These are phyloP conservation scores for Gallinago stenura DNA, from an alignment of 2,797 vertebrate genomes.

Conservation along the genomic window DNA sequence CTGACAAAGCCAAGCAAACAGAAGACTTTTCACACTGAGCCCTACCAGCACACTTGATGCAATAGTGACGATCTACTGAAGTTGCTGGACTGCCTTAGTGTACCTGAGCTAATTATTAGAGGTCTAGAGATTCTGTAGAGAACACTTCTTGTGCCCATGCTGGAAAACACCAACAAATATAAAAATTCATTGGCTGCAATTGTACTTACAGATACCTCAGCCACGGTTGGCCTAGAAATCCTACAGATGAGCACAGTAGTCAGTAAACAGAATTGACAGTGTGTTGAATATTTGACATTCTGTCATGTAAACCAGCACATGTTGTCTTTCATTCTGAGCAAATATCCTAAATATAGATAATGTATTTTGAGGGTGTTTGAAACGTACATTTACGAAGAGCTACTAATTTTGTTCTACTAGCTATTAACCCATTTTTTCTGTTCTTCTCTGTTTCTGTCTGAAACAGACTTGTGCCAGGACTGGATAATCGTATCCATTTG, in stretches of 20 bases:
- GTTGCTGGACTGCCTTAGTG: background rate
- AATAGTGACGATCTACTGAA: background rate
- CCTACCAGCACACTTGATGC: background rate
- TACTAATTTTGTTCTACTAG: background rate
- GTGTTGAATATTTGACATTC: background rate
- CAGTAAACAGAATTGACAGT: background rate
- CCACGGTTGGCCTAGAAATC: background rate
- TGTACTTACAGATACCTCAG: background rate
- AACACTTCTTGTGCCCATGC: background rate
- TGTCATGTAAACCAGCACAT: background rate
- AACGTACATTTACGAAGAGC: background rate
- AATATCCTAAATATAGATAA: background rate
- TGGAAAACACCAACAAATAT: background rate
- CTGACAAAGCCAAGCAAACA: background rate
- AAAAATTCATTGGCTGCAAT: background rate
- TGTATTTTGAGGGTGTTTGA: background rate
- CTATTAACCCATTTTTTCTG: background rate
- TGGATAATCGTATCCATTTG: background rate
- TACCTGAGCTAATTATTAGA: background rate
- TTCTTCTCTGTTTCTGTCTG: background rate
- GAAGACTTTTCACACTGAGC: background rate
- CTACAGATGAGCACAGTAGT: background rate
- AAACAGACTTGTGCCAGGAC: background rate
- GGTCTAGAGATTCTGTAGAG: background rate
- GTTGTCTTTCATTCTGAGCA: background rate